Percentiles rank a stretch among this genome's conserved stretches.
These are phyloP conservation scores for Osmerus eperlanus DNA, from an alignment of 2,113 vertebrate species.

Conservation along the genomic window DNA sequence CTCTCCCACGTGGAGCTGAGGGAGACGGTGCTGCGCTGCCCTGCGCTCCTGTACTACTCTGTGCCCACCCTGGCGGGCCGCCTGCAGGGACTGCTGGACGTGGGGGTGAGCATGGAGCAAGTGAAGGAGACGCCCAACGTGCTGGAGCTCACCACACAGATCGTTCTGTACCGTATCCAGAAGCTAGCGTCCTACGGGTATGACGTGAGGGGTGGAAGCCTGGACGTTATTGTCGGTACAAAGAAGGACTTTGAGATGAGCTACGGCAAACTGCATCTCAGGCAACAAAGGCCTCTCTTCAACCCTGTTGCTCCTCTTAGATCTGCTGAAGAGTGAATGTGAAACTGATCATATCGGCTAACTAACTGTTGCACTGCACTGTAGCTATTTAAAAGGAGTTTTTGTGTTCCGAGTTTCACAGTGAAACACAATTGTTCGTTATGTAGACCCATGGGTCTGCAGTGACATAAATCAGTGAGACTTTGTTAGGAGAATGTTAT, in stretches of 20 bases:
- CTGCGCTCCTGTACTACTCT: constrained; percentile 84
- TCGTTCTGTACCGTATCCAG: constrained; percentile 81
- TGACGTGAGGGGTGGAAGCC: constrained; percentile 70
- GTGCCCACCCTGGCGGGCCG: constrained; percentile 78
- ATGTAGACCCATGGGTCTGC: no score
- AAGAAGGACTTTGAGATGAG: constrained; percentile 90
- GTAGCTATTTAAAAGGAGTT: no score
- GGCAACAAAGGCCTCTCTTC: constrained; percentile 82
- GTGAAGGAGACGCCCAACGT: constrained; percentile 79
- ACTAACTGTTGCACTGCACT: no score
- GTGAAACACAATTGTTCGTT: no score
- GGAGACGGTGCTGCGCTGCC: constrained; percentile 78
- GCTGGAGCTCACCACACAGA: constrained; percentile 85
- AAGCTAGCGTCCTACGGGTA: constrained; percentile 77
- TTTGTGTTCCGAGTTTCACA: no score
- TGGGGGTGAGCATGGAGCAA: constrained; percentile 81
- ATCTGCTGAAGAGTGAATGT: constrained; percentile 55
- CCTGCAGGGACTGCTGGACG: constrained; percentile 70
- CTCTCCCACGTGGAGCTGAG: constrained; percentile 78
- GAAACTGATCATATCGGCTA: no score
- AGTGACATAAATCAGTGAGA: no score
- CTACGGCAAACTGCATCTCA: constrained; percentile 78
- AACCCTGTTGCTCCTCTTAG: constrained; percentile 87
- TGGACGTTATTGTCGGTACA: constrained; percentile 81
- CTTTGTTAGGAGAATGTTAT: no score